Base-by-base conservation (phyloP, 2,797 vertebrate species). In the Mycteria americana region DNA sequence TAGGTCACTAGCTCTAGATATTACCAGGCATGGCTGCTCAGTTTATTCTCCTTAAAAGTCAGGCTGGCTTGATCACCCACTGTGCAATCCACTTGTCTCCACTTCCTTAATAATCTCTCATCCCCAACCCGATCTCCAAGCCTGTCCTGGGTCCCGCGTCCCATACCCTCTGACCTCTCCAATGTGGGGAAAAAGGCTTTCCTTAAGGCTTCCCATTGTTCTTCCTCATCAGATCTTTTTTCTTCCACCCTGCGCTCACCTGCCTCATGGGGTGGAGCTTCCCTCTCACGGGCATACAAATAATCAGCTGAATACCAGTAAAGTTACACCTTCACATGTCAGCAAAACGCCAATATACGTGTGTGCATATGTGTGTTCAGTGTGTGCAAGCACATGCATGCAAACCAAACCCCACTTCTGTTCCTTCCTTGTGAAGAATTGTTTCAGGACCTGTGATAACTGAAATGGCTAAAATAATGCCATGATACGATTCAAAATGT, bases 361-460 rank as follows among this genome's bases (percentile, higher is more conserved):
- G 21, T n/a, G 6, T 50, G 50, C 12, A 7, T 7, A 6, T 43
- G 6, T 62, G 16, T 27, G 9, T n/a, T 75, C 23, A 35, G 14
- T 17, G 13, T 0, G 0, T 60, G 33, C 19, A 62, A 56, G 5
- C 1, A 4, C 2, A 1, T 11, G 8, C 28, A 28, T 18, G 46
- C 41, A 79, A 62, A 70, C 8, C 33, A 75, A 63, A 51, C 14
- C 10, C 22, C 41, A 27, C 17, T 75, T 67, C 33, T 46, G 8
- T n/a, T 56, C 18, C 51, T 80, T 80, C 27, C 11, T 48, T 37
- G 10, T n/a, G 31, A 80, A 53, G 31, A 62, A 53, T 30, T 67
- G 17, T 62, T 75, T 79, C 37, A 41, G 11, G 37, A 45, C 31
- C 22, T 62, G 9, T 79, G 63, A 13, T 48, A 62, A 56, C 7